These are phyloP conservation scores for Planiliza haematocheilus DNA, from an alignment of 2,113 vertebrate species.

Conservation along the genomic window DNA sequence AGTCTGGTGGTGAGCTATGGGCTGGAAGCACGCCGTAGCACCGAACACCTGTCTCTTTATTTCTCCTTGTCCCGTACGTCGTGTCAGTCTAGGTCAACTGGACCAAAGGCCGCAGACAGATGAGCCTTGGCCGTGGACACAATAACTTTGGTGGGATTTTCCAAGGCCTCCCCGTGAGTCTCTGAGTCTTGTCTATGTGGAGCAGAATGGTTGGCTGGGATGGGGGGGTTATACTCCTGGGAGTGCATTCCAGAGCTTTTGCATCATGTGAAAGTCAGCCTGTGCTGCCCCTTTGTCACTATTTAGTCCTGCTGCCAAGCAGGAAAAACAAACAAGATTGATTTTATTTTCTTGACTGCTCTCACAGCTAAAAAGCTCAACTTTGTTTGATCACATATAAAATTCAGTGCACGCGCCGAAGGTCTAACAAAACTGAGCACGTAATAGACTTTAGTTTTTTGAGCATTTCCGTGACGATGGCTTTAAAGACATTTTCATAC, in stretches of 20 bases:
- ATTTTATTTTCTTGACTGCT: constrained; percentile 20
- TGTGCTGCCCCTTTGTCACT: constrained; percentile 58
- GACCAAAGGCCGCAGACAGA: constrained; percentile 37
- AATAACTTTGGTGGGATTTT: constrained; percentile 31
- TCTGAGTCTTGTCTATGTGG: constrained; percentile 41
- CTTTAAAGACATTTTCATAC: background rate
- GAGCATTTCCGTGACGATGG: background rate
- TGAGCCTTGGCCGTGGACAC: constrained; percentile 35
- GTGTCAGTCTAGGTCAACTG: constrained; percentile 14
- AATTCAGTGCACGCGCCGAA: too few relatives aligned
- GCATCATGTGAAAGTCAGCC: constrained; percentile 80
- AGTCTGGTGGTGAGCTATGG: background rate
- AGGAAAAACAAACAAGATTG: constrained; percentile 53
- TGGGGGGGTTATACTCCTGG: constrained; percentile 58
- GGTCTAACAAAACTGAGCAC: too few relatives aligned
- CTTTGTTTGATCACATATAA: background rate
- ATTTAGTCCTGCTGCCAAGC: constrained; percentile 42
- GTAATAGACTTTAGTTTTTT: too few relatives aligned
- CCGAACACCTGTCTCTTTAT: constrained; percentile 50
- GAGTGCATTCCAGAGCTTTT: constrained; percentile 75
- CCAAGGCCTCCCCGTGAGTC: constrained; percentile 48
- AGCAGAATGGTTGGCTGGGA: constrained; percentile 41
- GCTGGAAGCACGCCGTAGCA: background rate
- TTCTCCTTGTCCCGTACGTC: constrained; percentile 21
- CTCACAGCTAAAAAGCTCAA: constrained; percentile 16